Evolutionary conservation across 2,888 invertebrate species (phyloP).

Genomic region (Pinctada fucata): DNA sequence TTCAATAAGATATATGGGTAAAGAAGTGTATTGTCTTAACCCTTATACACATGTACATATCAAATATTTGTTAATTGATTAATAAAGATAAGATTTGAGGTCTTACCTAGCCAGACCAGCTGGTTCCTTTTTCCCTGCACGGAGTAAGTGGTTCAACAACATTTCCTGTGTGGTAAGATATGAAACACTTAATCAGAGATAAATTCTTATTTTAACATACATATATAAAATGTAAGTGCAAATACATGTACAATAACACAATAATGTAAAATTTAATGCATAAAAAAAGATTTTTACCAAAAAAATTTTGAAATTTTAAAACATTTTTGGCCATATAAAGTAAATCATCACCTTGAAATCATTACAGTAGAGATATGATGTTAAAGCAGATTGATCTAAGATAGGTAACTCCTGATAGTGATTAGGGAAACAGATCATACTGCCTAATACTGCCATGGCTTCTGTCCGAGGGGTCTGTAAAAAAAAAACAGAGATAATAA

Average conservation of each 20-base stretch:
- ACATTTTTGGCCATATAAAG: not conserved
- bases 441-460: constrained; percentile 92
- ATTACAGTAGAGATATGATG: constrained; percentile 79
- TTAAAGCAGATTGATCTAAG: constrained; percentile 14
- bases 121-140: constrained; percentile 92
- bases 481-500: constrained; percentile 5
- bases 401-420: constrained; percentile 79
- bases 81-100: too few species aligned
- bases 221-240: too few species aligned
- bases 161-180: constrained; percentile 83
- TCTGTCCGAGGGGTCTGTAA: constrained; percentile 88
- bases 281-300: too few species aligned
- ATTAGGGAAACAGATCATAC: constrained; percentile 89
- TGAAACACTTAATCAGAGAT: too few species aligned
- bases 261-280: too few species aligned
- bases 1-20: too few species aligned
- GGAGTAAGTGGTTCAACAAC: constrained; percentile 89
- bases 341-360: constrained; percentile 83
- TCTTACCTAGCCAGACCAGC: constrained; percentile 87
- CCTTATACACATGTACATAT: too few species aligned
- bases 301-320: too few species aligned
- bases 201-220: too few species aligned
- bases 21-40: too few species aligned
- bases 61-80: too few species aligned
- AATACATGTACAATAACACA: too few species aligned